Percentiles rank a stretch among this genome's conserved stretches.
Conservation (phyloP, 2,797 vertebrate genomes). For the Typhlichthys subterraneus region DNA sequence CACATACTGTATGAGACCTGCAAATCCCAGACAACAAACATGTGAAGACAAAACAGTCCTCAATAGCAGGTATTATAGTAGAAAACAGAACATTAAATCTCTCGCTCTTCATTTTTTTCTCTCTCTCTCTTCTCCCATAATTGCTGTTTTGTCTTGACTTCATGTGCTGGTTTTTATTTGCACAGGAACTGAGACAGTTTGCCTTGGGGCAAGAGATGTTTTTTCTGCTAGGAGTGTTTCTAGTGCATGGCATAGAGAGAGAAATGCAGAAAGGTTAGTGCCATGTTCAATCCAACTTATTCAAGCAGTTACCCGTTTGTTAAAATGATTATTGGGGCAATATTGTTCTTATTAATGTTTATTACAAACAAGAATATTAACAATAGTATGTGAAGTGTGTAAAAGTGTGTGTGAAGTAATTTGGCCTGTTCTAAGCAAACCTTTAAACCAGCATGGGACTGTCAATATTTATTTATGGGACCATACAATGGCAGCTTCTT, state of each 20-base stretch:
- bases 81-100: constrained; percentile 27
- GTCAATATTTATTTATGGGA: constrained; percentile 50
- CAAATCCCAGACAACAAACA: constrained; percentile 47
- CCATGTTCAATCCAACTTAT: constrained; percentile 21
- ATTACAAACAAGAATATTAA: constrained; percentile 30
- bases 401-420: constrained; percentile 17
- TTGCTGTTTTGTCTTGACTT: constrained; percentile 81
- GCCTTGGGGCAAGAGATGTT: constrained; percentile 58
- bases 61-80: constrained; percentile 35
- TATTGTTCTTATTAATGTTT: constrained; percentile 26
- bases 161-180: constrained; percentile 71
- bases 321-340: constrained; percentile 31
- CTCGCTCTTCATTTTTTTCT: constrained; percentile 19
- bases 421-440: constrained; percentile 30
- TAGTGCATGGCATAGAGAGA: constrained; percentile 16
- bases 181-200: constrained; percentile 69
- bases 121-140: constrained; percentile 72
- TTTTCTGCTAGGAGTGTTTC: constrained; percentile 45
- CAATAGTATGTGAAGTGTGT: constrained; percentile 14
- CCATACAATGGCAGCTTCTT: constrained; percentile 40
- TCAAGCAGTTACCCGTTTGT: constrained; percentile 18
- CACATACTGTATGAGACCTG: constrained; percentile 40
- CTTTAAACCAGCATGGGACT: constrained; percentile 8
- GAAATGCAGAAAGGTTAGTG: constrained; percentile 9
- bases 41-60: constrained; percentile 60